Percentiles rank a stretch among this genome's conserved stretches.
These are phyloP conservation scores for Emydura subglobosa DNA, from an alignment of 2,113 vertebrate species.

Conservation along the genomic window DNA sequence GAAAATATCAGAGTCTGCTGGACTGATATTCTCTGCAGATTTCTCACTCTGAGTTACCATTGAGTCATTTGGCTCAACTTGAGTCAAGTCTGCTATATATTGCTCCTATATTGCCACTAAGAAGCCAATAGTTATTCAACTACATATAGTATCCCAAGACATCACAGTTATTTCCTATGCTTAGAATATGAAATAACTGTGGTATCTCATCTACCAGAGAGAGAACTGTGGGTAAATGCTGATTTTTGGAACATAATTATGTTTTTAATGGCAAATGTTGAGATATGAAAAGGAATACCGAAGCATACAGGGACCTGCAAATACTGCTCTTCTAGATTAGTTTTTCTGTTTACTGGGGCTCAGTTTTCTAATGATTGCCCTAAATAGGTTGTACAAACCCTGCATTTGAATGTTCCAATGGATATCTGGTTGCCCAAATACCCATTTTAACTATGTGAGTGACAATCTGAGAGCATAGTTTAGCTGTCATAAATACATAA, in stretches of 20 bases:
- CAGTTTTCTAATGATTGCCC: background rate
- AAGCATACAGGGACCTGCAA: background rate
- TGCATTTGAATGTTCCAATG: background rate
- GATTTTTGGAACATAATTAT: background rate
- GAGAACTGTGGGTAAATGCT: conserved; percentile 17
- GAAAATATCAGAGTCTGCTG: background rate
- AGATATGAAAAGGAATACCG: background rate
- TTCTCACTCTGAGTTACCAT: background rate
- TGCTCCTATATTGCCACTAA: conserved; percentile 32
- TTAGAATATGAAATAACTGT: background rate
- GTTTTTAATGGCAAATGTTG: background rate
- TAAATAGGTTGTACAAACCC: background rate
- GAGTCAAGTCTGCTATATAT: conserved; percentile 7
- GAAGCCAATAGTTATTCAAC: conserved; percentile 71
- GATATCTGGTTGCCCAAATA: background rate
- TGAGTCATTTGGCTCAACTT: background rate
- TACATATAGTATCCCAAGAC: conserved; percentile 30
- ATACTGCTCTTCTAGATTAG: background rate
- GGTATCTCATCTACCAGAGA: conserved; percentile 24
- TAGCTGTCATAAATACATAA: background rate
- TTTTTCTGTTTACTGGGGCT: background rate
- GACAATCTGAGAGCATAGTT: background rate
- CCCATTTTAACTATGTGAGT: background rate
- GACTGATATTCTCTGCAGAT: background rate
- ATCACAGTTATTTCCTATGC: conserved; percentile 59